Percentiles rank a stretch among this genome's conserved stretches.
phyloP scores from a whole-genome alignment of 2,113 vertebrate species.

The Podarcis cretensis region DNA sequence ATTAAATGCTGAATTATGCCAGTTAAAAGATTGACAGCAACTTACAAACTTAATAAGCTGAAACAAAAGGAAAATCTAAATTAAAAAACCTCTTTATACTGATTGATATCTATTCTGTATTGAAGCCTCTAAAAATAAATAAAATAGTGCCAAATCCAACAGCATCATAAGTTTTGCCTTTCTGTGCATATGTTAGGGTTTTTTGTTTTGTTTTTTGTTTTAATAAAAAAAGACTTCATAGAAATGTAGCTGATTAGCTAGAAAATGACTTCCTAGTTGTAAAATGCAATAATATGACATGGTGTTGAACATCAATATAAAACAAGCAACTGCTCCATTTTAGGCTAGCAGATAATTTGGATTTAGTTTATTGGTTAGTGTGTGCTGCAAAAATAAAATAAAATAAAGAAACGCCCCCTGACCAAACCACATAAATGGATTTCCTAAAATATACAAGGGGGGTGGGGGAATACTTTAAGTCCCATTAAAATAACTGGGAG shows the following conservation, averaged over 20 bases:
- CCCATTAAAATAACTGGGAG: not conserved
- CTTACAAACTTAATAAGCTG: not conserved
- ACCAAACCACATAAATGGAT: not conserved
- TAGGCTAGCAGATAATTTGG: slow-evolving; percentile 8
- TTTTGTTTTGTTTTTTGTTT: too few species aligned
- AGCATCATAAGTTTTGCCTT: not conserved
- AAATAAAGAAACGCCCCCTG: not conserved
- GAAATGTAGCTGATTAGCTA: not conserved
- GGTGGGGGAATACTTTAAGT: slow-evolving; percentile 35
- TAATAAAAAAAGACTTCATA: not conserved
- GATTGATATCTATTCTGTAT: not conserved
- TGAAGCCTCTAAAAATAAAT: not conserved
- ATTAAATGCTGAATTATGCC: not conserved
- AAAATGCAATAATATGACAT: not conserved
- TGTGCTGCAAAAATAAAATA: slow-evolving; percentile 28
- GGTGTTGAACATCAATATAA: not conserved
- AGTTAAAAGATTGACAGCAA: not conserved
- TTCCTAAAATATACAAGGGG: slow-evolving; percentile 14
- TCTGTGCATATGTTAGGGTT: not conserved
- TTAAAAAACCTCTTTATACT: not conserved
- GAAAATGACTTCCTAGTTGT: not conserved
- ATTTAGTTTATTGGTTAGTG: slow-evolving; percentile 28
- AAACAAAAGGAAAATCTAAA: not conserved
- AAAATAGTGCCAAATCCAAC: not conserved
- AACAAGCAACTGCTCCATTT: not conserved